These are phyloP conservation scores for Sebastes trivittatus DNA, from an alignment of 2,797 vertebrate species.

Conservation along the genomic window DNA sequence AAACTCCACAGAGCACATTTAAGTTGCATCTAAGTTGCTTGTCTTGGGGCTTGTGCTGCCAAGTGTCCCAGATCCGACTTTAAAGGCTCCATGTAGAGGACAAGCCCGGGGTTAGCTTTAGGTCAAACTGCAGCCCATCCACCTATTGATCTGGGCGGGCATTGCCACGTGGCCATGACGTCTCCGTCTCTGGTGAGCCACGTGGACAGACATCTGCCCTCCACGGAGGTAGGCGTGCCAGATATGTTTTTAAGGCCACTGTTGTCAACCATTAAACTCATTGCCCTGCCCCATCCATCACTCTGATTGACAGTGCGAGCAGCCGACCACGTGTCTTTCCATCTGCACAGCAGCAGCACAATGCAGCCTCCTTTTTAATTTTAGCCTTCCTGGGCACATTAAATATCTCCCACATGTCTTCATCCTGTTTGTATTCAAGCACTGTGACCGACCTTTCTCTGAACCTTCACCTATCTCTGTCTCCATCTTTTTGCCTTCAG, in stretches of 20 bases:
- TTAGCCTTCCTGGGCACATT: constrained; percentile 4
- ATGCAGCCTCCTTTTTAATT: background rate
- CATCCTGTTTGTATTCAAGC: constrained; percentile 20
- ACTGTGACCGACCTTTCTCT: constrained; percentile 1
- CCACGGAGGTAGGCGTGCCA: background rate
- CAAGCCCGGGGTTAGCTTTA: constrained; percentile 27
- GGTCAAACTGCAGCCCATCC: constrained; percentile 65
- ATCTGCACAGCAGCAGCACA: background rate
- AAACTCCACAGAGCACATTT: background rate
- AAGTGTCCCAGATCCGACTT: background rate
- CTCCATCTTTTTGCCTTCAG: constrained; percentile 52
- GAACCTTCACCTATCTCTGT: constrained; percentile 51
- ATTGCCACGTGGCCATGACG: constrained; percentile 17
- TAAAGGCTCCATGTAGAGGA: constrained; percentile 24
- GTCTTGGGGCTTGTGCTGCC: background rate
- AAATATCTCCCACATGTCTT: background rate
- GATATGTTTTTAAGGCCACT: constrained; percentile 43
- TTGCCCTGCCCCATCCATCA: constrained; percentile 30
- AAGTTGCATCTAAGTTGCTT: background rate
- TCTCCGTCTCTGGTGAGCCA: constrained; percentile 34
- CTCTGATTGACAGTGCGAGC: constrained; percentile 22
- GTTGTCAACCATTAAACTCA: constrained; percentile 51
- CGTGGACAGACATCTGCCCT: constrained; percentile 23
- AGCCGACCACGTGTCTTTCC: background rate
- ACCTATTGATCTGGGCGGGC: constrained; percentile 57